Evolutionary conservation across 2,888 invertebrate genomes (phyloP).

Genomic region (Pimpla rufipes): DNA sequence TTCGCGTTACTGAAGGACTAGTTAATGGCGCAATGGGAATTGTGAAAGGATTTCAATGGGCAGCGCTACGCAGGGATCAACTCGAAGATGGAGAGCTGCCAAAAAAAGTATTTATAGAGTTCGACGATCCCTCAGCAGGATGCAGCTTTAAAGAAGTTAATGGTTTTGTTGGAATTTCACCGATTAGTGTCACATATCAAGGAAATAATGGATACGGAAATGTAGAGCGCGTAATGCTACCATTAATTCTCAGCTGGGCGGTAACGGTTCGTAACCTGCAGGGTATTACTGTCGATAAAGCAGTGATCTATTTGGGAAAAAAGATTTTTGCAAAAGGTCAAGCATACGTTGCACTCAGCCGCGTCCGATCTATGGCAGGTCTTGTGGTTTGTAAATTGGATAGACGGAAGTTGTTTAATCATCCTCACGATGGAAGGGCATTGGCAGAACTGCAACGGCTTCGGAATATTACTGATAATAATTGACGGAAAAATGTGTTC

Average conservation of each 20-base stretch:
- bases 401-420: slow-evolving; percentile 5
- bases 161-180: slow-evolving; percentile 27
- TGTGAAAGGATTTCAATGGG: slow-evolving; percentile 45
- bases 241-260: slow-evolving; percentile 60
- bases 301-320: slow-evolving; percentile 66
- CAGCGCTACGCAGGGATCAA: slow-evolving; percentile 52
- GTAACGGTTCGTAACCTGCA: slow-evolving; percentile 65
- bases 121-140: slow-evolving; percentile 20
- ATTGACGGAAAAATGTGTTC: too few relatives aligned
- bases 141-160: slow-evolving; percentile 23
- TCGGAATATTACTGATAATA: background rate
- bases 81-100: slow-evolving; percentile 55
- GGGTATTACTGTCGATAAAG: slow-evolving; percentile 58
- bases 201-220: slow-evolving; percentile 44
- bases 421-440: slow-evolving; percentile 15
- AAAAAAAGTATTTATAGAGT: slow-evolving; percentile 35
- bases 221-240: slow-evolving; percentile 61
- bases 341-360: slow-evolving; percentile 68
- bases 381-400: slow-evolving; percentile 7
- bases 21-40: slow-evolving; percentile 55
- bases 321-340: slow-evolving; percentile 67
- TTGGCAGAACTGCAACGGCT: slow-evolving; percentile 16
- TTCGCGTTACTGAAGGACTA: slow-evolving; percentile 65
- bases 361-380: slow-evolving; percentile 32
- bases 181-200: slow-evolving; percentile 27